Evolutionary conservation across 2,888 invertebrate species (phyloP).

Genomic region (Hydropsyche betteni): DNA sequence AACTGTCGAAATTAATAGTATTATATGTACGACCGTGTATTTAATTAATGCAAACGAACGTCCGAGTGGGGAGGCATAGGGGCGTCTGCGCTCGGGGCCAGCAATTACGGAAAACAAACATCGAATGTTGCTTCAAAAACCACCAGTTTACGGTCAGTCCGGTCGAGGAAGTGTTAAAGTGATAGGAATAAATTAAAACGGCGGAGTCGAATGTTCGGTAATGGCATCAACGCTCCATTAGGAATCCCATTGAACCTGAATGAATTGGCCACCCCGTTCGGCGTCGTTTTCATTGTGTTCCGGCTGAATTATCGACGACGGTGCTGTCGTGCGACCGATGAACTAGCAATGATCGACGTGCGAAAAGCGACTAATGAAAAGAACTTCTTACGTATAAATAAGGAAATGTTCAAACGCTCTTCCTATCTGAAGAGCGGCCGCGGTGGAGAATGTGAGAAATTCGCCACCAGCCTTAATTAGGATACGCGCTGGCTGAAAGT

Average conservation of each 20-base stretch:
- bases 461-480: conserved; percentile 50
- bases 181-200: conserved; percentile 49
- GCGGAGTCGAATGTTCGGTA: conserved; percentile 43
- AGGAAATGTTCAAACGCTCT: no score
- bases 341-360: no score
- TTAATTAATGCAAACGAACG: no score
- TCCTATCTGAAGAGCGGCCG: not conserved
- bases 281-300: conserved; percentile 49
- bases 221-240: conserved; percentile 51
- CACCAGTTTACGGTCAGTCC: conserved; percentile 20
- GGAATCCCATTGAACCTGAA: conserved; percentile 51
- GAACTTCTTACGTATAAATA: no score
- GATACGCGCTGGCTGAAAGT: conserved; percentile 46
- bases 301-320: conserved; percentile 24
- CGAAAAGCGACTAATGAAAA: no score
- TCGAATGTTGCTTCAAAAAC: conserved; percentile 5
- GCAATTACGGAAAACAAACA: conserved; percentile 31
- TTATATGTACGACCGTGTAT: no score
- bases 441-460: conserved; percentile 47
- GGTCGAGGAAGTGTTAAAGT: conserved; percentile 44
- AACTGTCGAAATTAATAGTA: no score
- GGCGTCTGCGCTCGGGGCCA: conserved; percentile 11
- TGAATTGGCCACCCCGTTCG: conserved; percentile 48
- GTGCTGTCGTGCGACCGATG: no score
- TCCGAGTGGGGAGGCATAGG: not conserved